A percentile compares a stretch with the other conserved stretches of the same genome.
Conservation (phyloP, 2,113 vertebrate species). For the Phalacrocorax brasilianus region DNA sequence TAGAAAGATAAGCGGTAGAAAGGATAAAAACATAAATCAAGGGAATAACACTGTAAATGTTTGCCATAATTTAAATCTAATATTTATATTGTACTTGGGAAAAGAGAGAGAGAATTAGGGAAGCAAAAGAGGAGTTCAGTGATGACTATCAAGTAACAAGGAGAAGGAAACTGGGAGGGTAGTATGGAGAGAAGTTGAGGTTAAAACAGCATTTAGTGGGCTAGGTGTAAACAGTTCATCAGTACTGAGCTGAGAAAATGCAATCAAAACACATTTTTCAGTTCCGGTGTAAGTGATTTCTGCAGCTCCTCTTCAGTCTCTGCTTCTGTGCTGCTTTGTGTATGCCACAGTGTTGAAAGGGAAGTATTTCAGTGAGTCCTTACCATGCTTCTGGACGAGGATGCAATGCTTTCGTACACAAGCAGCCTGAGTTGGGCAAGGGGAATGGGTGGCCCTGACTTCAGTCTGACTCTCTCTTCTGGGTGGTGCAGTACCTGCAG, state of each 20-base stretch:
- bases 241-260: neutral
- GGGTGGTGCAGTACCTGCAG: neutral
- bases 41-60: neutral
- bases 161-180: neutral
- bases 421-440: neutral
- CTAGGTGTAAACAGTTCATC: neutral
- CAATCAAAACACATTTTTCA: neutral
- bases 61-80: neutral
- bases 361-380: neutral
- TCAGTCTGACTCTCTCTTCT: neutral
- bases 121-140: neutral
- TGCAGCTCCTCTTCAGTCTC: neutral
- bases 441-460: neutral
- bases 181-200: neutral
- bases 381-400: neutral
- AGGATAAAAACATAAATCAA: neutral
- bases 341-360: neutral
- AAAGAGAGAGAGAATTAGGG: neutral
- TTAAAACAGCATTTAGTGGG: neutral
- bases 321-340: neutral
- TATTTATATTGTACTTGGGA: neutral
- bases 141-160: neutral
- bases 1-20: neutral
- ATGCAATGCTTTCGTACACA: accelerated
- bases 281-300: neutral